These are phyloP conservation scores for Periophthalmodon schlosseri DNA, from an alignment of 2,113 vertebrate species.

Conservation along the genomic window DNA sequence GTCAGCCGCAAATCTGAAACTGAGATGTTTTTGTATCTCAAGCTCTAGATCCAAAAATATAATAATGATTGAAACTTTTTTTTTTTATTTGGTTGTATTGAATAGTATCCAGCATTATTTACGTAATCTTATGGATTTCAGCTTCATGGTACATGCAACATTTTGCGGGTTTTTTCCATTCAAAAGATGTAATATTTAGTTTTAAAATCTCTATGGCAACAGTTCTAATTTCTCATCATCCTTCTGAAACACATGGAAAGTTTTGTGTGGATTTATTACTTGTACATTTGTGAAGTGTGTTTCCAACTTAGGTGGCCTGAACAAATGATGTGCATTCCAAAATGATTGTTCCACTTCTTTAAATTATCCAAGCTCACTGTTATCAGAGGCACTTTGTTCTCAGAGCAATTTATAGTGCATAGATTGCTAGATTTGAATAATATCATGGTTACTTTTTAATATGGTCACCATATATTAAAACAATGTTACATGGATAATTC, in stretches of 20 bases:
- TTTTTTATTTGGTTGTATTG: neutral
- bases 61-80: neutral
- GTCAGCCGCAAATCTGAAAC: conserved; percentile 57
- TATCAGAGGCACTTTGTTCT: too few species aligned
- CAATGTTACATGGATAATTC: too few species aligned
- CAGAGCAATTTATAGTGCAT: too few species aligned
- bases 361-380: neutral
- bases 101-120: neutral
- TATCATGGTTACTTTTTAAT: too few species aligned
- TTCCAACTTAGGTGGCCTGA: neutral
- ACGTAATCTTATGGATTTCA: neutral
- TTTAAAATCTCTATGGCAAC: too few species aligned
- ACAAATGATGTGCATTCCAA: too few species aligned
- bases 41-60: conserved; percentile 22
- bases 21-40: conserved; percentile 50
- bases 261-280: neutral
- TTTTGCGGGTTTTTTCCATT: too few species aligned
- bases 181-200: too few species aligned
- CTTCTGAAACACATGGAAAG: neutral
- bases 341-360: neutral
- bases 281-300: neutral
- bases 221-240: too few species aligned
- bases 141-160: too few species aligned
- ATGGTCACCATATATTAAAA: too few species aligned
- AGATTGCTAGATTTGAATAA: too few species aligned